phyloP scores from a whole-genome alignment of 1,140 invertebrate genomes.

The Medauroidea extradentata region DNA sequence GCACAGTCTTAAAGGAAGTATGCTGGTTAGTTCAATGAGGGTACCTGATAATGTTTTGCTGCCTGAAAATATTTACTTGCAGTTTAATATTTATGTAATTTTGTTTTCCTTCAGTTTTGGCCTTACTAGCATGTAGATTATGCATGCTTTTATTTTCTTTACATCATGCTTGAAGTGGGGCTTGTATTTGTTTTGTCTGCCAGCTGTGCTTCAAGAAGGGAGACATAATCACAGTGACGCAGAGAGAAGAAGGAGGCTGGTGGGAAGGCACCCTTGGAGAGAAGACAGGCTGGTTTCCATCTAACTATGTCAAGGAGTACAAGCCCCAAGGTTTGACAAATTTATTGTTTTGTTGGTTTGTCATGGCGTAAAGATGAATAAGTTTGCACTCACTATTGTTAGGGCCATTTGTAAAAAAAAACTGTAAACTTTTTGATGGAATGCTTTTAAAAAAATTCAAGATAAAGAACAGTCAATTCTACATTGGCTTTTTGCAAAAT shows the following conservation, averaged over 20 bases:
- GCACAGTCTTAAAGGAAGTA: too few species aligned
- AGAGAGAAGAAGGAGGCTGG: conserved; percentile 88
- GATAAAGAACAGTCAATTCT: not conserved
- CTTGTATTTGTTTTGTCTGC: conserved; percentile 34
- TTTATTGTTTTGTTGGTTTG: not conserved
- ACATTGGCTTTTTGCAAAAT: too few species aligned
- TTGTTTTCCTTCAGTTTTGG: conserved; percentile 3
- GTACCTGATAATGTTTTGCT: too few species aligned
- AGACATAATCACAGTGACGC: conserved; percentile 93
- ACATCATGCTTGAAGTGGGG: conserved; percentile 5
- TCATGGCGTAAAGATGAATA: not conserved
- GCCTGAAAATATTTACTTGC: too few species aligned
- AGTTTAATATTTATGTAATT: conserved; percentile 9
- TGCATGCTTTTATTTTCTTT: too few species aligned
- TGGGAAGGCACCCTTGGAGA: conserved; percentile 96
- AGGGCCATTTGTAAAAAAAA: not conserved
- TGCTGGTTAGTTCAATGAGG: too few species aligned
- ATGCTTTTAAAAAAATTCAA: not conserved
- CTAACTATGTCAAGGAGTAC: conserved; percentile 92
- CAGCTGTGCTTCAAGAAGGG: conserved; percentile 94
- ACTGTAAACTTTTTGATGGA: not conserved
- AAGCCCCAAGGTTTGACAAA: conserved; percentile 43
- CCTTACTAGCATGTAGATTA: conserved; percentile 10
- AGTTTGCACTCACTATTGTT: not conserved
- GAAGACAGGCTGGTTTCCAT: conserved; percentile 97